Percentiles rank a stretch among this genome's conserved stretches.
These are phyloP conservation scores for Megalurothrips usitatus DNA, from an alignment of 2,888 invertebrate species.

Conservation along the genomic window DNA sequence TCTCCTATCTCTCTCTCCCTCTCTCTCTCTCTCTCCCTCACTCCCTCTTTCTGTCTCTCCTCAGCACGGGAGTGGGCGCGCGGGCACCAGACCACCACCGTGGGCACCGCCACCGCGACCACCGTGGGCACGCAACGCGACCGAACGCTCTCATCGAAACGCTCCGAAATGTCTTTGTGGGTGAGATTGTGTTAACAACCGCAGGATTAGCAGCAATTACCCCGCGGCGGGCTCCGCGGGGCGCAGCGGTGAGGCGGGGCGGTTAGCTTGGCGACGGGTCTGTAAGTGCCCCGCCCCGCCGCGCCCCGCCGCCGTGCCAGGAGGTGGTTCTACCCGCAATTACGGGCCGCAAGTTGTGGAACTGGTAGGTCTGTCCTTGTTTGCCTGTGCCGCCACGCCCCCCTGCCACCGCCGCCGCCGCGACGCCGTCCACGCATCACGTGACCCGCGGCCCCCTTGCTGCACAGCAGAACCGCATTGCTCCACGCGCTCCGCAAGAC, in stretches of 20 bases:
- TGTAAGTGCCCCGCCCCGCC: background rate
- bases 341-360: background rate
- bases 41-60: background rate
- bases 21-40: background rate
- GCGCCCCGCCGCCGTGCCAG: background rate
- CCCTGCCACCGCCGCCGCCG: background rate
- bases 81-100: too few species aligned
- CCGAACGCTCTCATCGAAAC: background rate
- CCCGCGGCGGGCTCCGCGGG: background rate
- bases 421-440: background rate
- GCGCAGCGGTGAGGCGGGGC: background rate
- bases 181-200: constrained; percentile 16
- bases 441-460: too few species aligned
- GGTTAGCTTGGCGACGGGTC: background rate
- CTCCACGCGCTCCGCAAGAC: too few species aligned
- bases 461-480: too few species aligned
- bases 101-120: background rate
- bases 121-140: background rate
- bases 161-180: background rate
- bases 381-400: background rate
- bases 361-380: background rate
- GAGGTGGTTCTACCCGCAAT: background rate
- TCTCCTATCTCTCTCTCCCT: background rate
- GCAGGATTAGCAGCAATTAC: constrained; percentile 16
- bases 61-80: background rate